These are phyloP conservation scores for Chromobotia macracanthus DNA, from an alignment of 2,797 vertebrate species.

Conservation along the genomic window DNA sequence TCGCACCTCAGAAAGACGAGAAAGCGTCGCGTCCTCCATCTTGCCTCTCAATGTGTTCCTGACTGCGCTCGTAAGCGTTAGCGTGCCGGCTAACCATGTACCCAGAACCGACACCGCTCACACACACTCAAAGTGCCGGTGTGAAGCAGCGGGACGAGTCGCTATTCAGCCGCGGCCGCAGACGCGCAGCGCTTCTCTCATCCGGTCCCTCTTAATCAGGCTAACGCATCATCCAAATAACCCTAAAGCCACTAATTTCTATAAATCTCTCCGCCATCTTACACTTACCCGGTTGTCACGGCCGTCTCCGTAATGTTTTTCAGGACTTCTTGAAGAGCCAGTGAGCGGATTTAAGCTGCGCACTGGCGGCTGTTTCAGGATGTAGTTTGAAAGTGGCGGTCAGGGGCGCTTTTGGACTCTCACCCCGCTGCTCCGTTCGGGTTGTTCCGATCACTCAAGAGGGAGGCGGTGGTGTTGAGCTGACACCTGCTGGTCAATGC, in stretches of 20 bases:
- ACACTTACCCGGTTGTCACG: constrained; percentile 90
- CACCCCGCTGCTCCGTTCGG: constrained; percentile 90
- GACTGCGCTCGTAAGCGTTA: constrained; percentile 31
- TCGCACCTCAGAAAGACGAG: constrained; percentile 39
- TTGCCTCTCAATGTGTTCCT: constrained; percentile 85
- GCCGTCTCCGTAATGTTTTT: constrained; percentile 64
- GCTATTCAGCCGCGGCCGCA: not conserved
- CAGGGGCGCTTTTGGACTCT: constrained; percentile 85
- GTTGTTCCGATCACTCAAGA: constrained; percentile 92
- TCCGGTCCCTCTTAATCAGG: constrained; percentile 56
- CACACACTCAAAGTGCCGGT: too few relatives aligned
- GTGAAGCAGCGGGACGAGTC: too few relatives aligned
- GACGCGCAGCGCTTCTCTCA: constrained; percentile 35
- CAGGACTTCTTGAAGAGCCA: constrained; percentile 62
- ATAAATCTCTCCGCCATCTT: constrained; percentile 98
- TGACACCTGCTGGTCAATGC: constrained; percentile 94
- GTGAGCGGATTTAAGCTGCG: constrained; percentile 65
- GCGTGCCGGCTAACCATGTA: constrained; percentile 40
- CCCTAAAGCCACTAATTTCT: constrained; percentile 91
- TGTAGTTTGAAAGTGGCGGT: constrained; percentile 90
- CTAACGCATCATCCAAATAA: constrained; percentile 81
- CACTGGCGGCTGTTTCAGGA: constrained; percentile 72
- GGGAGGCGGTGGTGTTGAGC: constrained; percentile 90
- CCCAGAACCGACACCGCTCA: too few relatives aligned
- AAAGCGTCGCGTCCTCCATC: constrained; percentile 84